These are phyloP conservation scores for Dendrolimus punctatus DNA, from an alignment of 1,140 invertebrate genomes.

Conservation along the genomic window DNA sequence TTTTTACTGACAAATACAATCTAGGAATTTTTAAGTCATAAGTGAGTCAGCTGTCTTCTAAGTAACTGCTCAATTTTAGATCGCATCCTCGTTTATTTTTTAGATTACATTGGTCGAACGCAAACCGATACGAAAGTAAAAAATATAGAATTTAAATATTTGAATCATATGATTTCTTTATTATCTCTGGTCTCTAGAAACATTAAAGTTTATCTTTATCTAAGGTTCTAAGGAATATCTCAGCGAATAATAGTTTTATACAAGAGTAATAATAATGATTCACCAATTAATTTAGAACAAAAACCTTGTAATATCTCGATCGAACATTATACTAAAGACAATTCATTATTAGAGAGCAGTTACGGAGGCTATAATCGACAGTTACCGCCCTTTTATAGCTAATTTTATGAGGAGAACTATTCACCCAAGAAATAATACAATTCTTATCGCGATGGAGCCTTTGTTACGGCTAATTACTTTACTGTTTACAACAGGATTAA, in stretches of 20 bases:
- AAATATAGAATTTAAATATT: no score
- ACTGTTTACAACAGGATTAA: neutral
- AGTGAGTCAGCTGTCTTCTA: no score
- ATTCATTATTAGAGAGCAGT: constrained; percentile 68
- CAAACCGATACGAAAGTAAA: no score
- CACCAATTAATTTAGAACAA: constrained; percentile 33
- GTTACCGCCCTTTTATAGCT: constrained; percentile 68
- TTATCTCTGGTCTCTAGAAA: no score
- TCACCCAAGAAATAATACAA: constrained; percentile 54
- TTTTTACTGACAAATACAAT: no score
- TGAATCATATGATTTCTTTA: no score
- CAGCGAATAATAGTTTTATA: neutral
- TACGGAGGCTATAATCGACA: constrained; percentile 56
- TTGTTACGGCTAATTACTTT: constrained; percentile 16
- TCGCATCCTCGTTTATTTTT: no score
- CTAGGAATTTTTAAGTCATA: no score
- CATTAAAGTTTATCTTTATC: no score
- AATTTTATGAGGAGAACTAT: constrained; percentile 65
- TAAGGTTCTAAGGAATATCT: neutral
- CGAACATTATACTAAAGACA: constrained; percentile 62
- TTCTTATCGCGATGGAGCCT: constrained; percentile 42
- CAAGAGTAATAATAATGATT: neutral
- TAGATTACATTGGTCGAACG: no score
- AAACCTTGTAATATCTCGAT: constrained; percentile 52
- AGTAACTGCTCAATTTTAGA: no score